Conservation (phyloP, 2,888 invertebrate species). For the Thereva unica region DNA sequence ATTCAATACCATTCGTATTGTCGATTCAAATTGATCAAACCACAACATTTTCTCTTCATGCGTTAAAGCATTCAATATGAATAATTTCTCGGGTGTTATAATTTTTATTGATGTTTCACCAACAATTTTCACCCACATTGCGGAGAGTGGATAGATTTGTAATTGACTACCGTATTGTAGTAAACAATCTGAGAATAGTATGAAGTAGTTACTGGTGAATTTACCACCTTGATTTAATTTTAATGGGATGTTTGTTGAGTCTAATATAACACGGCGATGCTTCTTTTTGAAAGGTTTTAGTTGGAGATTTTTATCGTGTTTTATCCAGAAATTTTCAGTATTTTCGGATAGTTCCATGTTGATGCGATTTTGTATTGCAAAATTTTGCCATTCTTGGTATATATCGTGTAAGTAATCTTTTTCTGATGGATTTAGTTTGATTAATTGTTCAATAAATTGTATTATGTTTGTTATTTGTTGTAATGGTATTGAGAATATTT, state of each 20-base stretch:
- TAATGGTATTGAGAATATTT: conserved; percentile 53
- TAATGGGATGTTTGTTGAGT: conserved; percentile 73
- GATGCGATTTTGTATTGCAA: conserved; percentile 50
- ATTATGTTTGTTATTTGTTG: conserved; percentile 50
- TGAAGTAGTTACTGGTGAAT: conserved; percentile 73
- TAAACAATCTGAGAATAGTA: conserved; percentile 80
- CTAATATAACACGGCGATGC: conserved; percentile 75
- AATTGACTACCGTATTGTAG: conserved; percentile 74
- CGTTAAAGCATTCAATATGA: conserved; percentile 66
- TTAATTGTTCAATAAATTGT: conserved; percentile 51
- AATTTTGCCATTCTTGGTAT: conserved; percentile 51
- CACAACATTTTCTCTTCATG: conserved; percentile 78
- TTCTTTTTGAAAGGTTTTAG: conserved; percentile 61
- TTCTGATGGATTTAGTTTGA: conserved; percentile 45
- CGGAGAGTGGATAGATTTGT: conserved; percentile 70
- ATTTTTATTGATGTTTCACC: conserved; percentile 72
- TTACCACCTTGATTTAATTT: conserved; percentile 71
- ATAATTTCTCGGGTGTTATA: conserved; percentile 77
- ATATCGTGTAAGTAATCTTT: conserved; percentile 50
- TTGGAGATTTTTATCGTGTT: conserved; percentile 55
- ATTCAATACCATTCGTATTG: conserved; percentile 71
- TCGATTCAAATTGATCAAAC: conserved; percentile 74
- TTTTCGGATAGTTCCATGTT: conserved; percentile 53
- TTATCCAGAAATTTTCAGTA: conserved; percentile 55
- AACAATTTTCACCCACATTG: conserved; percentile 79